These are phyloP conservation scores for Carposina sasakii DNA, from an alignment of 1,140 invertebrate species.

Conservation along the genomic window DNA sequence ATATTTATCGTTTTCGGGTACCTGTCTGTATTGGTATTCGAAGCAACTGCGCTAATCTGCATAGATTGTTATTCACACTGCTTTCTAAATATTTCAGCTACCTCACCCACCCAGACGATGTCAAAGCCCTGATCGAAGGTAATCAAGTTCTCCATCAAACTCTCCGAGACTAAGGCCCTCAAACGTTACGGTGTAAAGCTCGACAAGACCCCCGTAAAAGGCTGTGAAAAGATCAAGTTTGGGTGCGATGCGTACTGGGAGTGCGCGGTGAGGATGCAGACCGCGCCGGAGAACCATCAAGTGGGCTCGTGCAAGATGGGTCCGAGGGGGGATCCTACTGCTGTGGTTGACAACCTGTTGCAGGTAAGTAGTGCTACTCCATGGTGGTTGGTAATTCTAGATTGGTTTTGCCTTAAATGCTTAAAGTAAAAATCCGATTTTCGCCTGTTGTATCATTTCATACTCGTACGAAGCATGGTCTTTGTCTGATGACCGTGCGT, in stretches of 20 bases:
- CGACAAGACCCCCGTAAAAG: slow-evolving; percentile 79
- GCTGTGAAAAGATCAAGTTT: slow-evolving; percentile 81
- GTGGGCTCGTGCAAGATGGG: slow-evolving; percentile 89
- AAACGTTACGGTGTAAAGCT: slow-evolving; percentile 81
- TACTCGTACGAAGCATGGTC: too few relatives aligned
- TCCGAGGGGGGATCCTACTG: slow-evolving; percentile 75
- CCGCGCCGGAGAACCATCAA: slow-evolving; percentile 89
- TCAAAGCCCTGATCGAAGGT: slow-evolving; percentile 82
- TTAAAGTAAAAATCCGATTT: too few relatives aligned
- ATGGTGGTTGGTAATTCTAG: too few relatives aligned
- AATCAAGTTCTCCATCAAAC: slow-evolving; percentile 79
- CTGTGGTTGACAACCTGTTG: slow-evolving; percentile 82
- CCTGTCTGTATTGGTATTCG: too few relatives aligned
- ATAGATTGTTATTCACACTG: background rate
- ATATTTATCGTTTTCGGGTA: too few relatives aligned
- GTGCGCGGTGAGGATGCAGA: slow-evolving; percentile 83
- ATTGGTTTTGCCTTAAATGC: too few relatives aligned
- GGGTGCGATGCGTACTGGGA: slow-evolving; percentile 87
- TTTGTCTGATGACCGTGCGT: too few relatives aligned
- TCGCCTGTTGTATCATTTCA: too few relatives aligned
- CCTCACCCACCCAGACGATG: slow-evolving; percentile 76
- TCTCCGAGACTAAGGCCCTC: slow-evolving; percentile 80
- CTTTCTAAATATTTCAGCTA: slow-evolving; percentile 39
- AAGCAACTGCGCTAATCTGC: too few relatives aligned
- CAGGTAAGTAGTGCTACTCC: slow-evolving; percentile 61